phyloP scores from a whole-genome alignment of 2,888 invertebrate species.

The Endomychus coccineus region DNA sequence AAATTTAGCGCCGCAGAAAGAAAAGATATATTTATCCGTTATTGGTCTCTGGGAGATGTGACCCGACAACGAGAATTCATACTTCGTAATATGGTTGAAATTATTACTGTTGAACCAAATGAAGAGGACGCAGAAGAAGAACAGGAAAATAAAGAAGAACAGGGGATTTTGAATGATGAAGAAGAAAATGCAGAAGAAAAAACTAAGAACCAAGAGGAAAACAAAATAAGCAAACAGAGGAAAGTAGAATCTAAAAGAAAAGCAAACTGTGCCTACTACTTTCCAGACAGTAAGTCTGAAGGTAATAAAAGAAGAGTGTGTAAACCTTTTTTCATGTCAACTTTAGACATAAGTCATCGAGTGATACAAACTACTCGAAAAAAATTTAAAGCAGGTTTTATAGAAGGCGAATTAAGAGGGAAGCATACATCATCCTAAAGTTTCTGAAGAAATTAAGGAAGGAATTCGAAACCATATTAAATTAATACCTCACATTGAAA shows the following conservation, averaged over 20 bases:
- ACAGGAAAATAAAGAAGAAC: no score
- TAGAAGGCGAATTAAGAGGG: constrained; percentile 12
- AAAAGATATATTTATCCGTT: constrained; percentile 13
- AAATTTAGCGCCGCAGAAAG: constrained; percentile 8
- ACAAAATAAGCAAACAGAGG: no score
- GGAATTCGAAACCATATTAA: constrained; percentile 23
- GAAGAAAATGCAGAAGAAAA: constrained; percentile 6
- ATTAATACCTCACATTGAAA: constrained; percentile 25
- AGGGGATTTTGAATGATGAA: no score
- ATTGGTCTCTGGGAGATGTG: constrained; percentile 11
- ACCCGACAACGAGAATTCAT: constrained; percentile 14
- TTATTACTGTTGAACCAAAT: no score
- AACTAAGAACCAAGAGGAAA: constrained; percentile 3
- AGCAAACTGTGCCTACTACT: no score
- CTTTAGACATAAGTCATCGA: constrained; percentile 1
- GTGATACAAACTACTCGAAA: constrained; percentile 3
- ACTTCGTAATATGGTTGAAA: no score
- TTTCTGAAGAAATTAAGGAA: constrained; percentile 18
- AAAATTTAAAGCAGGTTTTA: neutral
- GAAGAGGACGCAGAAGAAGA: no score
- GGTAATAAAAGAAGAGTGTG: constrained; percentile 8
- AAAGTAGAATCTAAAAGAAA: no score
- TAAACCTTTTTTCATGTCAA: constrained; percentile 4
- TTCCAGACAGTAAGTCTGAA: no score
- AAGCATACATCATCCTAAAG: constrained; percentile 13